Evolutionary conservation across 2,113 vertebrate species (phyloP).

Genomic region (Microtus pennsylvanicus): DNA sequence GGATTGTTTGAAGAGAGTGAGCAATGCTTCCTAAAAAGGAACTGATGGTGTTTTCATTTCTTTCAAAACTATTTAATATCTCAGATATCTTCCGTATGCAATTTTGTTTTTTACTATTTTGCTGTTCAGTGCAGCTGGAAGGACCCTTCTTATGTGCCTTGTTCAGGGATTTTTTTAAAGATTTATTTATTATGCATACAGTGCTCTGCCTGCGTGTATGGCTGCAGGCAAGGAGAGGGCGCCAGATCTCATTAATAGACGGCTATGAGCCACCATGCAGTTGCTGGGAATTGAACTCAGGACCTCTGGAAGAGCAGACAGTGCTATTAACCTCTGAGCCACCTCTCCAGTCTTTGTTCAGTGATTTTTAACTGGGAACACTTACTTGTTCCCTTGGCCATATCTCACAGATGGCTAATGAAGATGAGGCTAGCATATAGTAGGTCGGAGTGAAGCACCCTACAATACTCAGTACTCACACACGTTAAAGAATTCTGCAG

Average conservation of each 20-base stretch:
- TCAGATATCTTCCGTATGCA: neutral
- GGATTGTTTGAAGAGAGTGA: neutral
- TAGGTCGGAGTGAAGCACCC: neutral
- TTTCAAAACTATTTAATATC: constrained; percentile 4
- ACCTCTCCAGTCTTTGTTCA: too few species aligned
- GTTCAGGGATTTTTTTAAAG: neutral
- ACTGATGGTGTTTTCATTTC: neutral
- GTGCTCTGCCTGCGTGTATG: too few species aligned
- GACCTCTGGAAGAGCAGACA: too few species aligned
- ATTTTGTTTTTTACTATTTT: neutral
- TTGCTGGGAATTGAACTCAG: too few species aligned
- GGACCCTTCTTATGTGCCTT: neutral
- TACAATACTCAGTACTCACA: neutral
- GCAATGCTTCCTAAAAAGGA: neutral
- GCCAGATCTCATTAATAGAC: too few species aligned
- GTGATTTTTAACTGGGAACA: neutral
- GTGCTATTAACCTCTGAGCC: too few species aligned
- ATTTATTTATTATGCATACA: too few species aligned
- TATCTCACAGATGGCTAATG: neutral
- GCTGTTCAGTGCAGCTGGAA: neutral
- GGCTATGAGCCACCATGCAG: too few species aligned
- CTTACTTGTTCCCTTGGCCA: neutral
- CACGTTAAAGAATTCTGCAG: neutral
- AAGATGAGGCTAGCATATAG: neutral
- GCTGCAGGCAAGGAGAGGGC: too few species aligned